Percentiles rank a stretch among this genome's conserved stretches.
phyloP scores from a whole-genome alignment of 2,888 invertebrate genomes.

The Drosophila nr. perissopoda region DNA sequence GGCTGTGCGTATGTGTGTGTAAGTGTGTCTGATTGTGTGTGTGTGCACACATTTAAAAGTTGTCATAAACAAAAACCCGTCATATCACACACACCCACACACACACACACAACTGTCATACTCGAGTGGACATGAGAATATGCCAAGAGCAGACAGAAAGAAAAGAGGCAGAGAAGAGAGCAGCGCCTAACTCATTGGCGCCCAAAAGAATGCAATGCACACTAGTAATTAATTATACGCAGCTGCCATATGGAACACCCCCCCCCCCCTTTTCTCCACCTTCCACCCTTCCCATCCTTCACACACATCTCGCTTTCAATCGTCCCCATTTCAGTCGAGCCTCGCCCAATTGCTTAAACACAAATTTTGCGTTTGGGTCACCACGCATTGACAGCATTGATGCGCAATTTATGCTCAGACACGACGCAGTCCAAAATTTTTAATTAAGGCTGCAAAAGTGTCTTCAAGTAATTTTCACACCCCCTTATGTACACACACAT shows the following conservation, averaged over 20 bases:
- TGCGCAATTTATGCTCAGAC: constrained; percentile 69
- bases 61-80: constrained; percentile 59
- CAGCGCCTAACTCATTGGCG: constrained; percentile 36
- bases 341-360: constrained; percentile 70
- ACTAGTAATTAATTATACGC: constrained; percentile 55
- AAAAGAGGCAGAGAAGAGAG: background rate
- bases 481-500: background rate
- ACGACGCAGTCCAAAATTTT: constrained; percentile 72
- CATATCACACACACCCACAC: constrained; percentile 5
- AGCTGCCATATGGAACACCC: constrained; percentile 14
- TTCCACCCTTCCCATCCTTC: fast-evolving
- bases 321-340: background rate
- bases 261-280: background rate
- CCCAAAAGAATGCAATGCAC: constrained; percentile 55
- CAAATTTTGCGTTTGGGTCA: constrained; percentile 36
- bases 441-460: constrained; percentile 63
- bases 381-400: constrained; percentile 21
- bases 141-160: constrained; percentile 17
- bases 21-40: constrained; percentile 8
- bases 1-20: background rate
- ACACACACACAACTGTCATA: constrained; percentile 7
- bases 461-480: constrained; percentile 9
- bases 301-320: background rate
- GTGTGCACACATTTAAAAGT: constrained; percentile 61
- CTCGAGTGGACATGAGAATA: constrained; percentile 44